These are phyloP conservation scores for Noctua janthina DNA, from an alignment of 2,888 invertebrate genomes.

Conservation along the genomic window DNA sequence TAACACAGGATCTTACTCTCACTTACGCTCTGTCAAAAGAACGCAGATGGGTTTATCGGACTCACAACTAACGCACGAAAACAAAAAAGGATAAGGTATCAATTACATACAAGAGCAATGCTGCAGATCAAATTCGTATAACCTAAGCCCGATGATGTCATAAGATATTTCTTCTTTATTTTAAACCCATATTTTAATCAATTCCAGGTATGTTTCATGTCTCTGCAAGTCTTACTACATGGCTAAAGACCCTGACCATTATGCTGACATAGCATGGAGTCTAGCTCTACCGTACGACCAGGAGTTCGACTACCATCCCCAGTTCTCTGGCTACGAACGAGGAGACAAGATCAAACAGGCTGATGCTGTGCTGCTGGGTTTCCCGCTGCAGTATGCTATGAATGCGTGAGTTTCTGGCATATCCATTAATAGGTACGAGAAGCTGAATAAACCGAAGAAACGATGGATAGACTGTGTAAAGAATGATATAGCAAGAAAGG, in stretches of 20 bases:
- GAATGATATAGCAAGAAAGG: too few species aligned
- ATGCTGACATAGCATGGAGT: conserved; percentile 88
- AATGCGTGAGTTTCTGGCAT: conserved; percentile 79
- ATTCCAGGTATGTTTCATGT: conserved; percentile 85
- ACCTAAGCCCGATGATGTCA: neutral
- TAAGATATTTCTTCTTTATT: neutral
- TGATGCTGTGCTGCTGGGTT: conserved; percentile 90
- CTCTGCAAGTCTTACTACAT: conserved; percentile 84
- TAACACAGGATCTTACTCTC: neutral
- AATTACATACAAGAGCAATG: neutral
- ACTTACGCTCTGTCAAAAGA: neutral
- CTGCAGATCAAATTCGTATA: neutral
- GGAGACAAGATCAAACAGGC: conserved; percentile 90
- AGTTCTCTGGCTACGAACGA: conserved; percentile 87
- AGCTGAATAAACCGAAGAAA: neutral
- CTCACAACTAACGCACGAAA: neutral
- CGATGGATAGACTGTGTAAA: too few species aligned
- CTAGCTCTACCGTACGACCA: conserved; percentile 88
- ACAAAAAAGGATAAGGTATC: neutral
- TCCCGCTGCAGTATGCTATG: conserved; percentile 90
- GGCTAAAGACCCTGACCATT: conserved; percentile 82
- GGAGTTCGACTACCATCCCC: conserved; percentile 89
- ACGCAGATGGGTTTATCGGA: neutral
- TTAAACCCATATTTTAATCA: neutral
- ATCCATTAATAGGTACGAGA: neutral